Percentiles rank a stretch among this genome's conserved stretches.
Conservation (phyloP, 2,797 vertebrate genomes). For the Scolopax bukidnonensis region DNA sequence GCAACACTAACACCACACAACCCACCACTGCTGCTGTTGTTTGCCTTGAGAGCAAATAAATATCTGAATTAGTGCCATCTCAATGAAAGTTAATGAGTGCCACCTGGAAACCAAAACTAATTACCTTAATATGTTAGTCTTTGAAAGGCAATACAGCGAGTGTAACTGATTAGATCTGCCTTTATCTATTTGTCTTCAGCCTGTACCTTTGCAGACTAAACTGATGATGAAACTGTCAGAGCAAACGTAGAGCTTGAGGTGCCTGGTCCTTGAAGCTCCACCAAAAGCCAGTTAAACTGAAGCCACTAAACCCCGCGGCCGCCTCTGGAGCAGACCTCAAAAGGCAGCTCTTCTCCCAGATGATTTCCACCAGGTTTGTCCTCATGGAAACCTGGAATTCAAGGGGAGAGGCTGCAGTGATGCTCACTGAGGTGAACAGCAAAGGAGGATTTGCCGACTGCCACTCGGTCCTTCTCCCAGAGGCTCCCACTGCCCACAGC, state of each 20-base stretch:
- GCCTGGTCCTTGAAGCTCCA: neutral
- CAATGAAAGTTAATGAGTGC: neutral
- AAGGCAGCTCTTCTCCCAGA: neutral
- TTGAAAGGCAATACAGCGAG: neutral
- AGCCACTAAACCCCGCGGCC: neutral
- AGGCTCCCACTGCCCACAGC: neutral
- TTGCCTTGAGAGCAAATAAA: neutral
- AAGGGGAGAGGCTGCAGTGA: neutral
- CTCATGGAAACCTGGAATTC: neutral
- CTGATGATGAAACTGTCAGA: neutral
- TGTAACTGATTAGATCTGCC: neutral
- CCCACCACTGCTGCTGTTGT: neutral
- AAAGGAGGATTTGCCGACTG: accelerated
- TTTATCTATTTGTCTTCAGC: neutral
- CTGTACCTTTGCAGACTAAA: neutral
- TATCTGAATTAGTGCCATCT: neutral
- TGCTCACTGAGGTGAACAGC: neutral
- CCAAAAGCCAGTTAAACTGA: neutral
- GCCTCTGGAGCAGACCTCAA: neutral
- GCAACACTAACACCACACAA: accelerated
- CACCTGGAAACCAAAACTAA: neutral
- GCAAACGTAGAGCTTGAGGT: neutral
- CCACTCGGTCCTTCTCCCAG: neutral
- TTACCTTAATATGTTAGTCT: neutral
- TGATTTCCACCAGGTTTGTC: neutral